Conservation (phyloP, 2,888 invertebrate species). For the Alcis repandata region DNA sequence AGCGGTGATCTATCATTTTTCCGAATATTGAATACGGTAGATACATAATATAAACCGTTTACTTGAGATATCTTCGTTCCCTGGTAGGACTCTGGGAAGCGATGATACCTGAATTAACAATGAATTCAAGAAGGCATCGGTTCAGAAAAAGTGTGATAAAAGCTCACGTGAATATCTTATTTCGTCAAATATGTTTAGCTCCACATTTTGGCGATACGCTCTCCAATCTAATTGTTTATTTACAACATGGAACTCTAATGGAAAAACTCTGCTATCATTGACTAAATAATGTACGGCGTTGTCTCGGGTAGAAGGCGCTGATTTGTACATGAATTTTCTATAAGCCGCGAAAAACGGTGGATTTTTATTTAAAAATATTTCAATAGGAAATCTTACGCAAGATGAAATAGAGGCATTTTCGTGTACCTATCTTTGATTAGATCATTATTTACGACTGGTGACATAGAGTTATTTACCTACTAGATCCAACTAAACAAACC, state of each 20-base stretch:
- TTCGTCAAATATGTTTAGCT: constrained; percentile 46
- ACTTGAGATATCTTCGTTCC: neutral
- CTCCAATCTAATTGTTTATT: constrained; percentile 48
- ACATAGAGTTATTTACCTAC: too few species aligned
- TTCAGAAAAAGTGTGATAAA: constrained; percentile 27
- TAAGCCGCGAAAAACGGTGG: constrained; percentile 38
- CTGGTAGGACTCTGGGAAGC: constrained; percentile 1
- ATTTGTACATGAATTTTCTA: constrained; percentile 44
- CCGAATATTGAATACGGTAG: neutral
- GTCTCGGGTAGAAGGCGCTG: constrained; percentile 44
- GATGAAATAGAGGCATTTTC: too few species aligned
- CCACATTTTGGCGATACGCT: constrained; percentile 35
- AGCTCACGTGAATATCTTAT: constrained; percentile 42
- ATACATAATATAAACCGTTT: neutral
- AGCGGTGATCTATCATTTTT: neutral
- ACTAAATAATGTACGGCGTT: constrained; percentile 49
- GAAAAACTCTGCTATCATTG: constrained; percentile 51
- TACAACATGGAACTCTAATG: constrained; percentile 49
- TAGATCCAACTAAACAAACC: too few species aligned
- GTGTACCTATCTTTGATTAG: too few species aligned
- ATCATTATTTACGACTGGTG: too few species aligned
- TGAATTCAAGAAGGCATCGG: constrained; percentile 24
- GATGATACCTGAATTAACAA: constrained; percentile 30
- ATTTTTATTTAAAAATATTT: constrained; percentile 37
- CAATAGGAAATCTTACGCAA: too few species aligned